Evolutionary conservation across 2,797 vertebrate genomes (phyloP).

Genomic region (Pygocentrus nattereri): DNA sequence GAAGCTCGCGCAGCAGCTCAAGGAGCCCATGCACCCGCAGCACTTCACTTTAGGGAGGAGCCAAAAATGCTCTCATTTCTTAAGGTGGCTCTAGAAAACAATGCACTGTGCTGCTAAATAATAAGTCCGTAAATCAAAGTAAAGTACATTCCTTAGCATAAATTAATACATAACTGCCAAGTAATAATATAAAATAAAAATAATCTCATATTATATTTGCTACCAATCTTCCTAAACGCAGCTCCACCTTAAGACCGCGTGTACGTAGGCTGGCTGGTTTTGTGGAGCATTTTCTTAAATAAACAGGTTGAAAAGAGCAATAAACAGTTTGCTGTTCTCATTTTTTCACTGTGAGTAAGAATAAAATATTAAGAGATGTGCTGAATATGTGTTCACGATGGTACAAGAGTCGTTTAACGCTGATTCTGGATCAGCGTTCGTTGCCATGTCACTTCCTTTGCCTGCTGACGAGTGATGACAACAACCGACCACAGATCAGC

Average conservation of each 20-base stretch:
- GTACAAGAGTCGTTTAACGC: background rate
- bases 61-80: background rate
- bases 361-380: background rate
- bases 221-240: background rate
- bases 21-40: background rate
- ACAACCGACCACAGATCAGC: conserved; percentile 7
- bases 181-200: background rate
- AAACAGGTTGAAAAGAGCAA: background rate
- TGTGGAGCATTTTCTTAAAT: background rate
- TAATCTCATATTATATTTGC: background rate
- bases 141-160: background rate
- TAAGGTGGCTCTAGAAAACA: background rate
- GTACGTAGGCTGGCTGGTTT: background rate
- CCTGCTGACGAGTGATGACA: background rate
- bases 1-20: background rate
- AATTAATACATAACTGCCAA: background rate
- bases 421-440: conserved; percentile 10
- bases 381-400: background rate
- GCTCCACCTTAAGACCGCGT: conserved; percentile 39
- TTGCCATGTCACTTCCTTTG: background rate
- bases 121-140: background rate
- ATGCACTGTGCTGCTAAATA: background rate
- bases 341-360: background rate
- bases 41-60: background rate
- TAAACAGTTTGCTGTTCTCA: background rate